These are phyloP conservation scores for Acleris emargana DNA, from an alignment of 2,888 invertebrate species.

Conservation along the genomic window DNA sequence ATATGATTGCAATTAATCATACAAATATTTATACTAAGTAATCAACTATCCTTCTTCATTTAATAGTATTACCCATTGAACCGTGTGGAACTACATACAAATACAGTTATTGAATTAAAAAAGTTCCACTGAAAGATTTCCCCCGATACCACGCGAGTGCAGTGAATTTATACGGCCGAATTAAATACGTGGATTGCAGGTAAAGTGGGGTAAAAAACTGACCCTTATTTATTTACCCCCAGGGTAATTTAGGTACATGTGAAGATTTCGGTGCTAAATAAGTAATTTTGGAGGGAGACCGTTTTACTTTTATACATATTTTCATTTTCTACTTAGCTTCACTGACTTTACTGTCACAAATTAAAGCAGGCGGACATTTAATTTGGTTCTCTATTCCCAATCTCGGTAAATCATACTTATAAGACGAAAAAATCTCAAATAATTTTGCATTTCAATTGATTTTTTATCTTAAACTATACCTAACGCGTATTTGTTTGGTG, in stretches of 20 bases:
- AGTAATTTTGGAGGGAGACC: conserved; percentile 8
- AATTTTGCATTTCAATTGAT: not conserved
- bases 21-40: too few relatives aligned
- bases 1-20: too few relatives aligned
- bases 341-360: too few relatives aligned
- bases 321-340: not conserved
- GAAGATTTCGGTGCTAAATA: conserved; percentile 26
- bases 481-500: not conserved
- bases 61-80: conserved; percentile 3
- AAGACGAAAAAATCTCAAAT: not conserved
- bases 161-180: conserved; percentile 67
- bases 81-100: conserved; percentile 8
- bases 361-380: not conserved
- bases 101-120: conserved; percentile 28
- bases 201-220: conserved; percentile 57
- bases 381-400: not conserved
- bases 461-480: not conserved
- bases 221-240: conserved; percentile 62
- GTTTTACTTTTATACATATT: not conserved
- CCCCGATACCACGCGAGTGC: conserved; percentile 47
- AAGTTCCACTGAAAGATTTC: conserved; percentile 33
- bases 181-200: conserved; percentile 80
- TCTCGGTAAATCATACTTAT: not conserved
- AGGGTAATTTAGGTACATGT: conserved; percentile 39
- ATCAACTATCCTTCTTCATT: not conserved